Percentiles rank a stretch among this genome's conserved stretches.
phyloP scores from a whole-genome alignment of 1,140 invertebrate genomes.

The Dysdera silvatica region DNA sequence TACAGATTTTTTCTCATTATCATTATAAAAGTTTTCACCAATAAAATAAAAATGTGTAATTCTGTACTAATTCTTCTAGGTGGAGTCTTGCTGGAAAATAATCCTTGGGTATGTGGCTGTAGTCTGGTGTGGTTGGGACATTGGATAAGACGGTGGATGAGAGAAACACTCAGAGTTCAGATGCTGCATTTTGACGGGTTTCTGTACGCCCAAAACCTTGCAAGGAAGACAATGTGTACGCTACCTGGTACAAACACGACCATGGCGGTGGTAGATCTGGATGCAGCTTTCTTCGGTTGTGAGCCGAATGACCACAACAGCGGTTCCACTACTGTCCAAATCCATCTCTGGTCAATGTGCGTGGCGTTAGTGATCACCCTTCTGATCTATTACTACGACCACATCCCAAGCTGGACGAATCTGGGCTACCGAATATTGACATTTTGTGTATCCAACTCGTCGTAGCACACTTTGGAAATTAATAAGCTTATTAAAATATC shows the following conservation, averaged over 20 bases:
- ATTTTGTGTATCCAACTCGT: no score
- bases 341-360: no score
- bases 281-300: slow-evolving; percentile 58
- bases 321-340: no score
- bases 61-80: slow-evolving; percentile 50
- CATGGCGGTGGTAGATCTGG: slow-evolving; percentile 59
- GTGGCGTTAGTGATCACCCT: no score
- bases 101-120: slow-evolving; percentile 77
- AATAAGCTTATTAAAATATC: no score
- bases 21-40: no score
- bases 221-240: slow-evolving; percentile 55
- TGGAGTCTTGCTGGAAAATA: slow-evolving; percentile 69
- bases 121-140: slow-evolving; percentile 78
- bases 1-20: no score
- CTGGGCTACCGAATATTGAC: no score
- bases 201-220: slow-evolving; percentile 46
- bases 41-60: not conserved
- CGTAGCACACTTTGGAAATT: no score
- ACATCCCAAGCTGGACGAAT: no score
- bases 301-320: not conserved
- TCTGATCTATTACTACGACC: no score
- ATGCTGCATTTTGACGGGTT: slow-evolving; percentile 51
- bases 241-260: slow-evolving; percentile 53
- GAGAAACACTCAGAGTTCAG: slow-evolving; percentile 65
- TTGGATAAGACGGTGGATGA: slow-evolving; percentile 74